phyloP scores from a whole-genome alignment of 2,113 vertebrate species.

The Atrichornis clamosus region DNA sequence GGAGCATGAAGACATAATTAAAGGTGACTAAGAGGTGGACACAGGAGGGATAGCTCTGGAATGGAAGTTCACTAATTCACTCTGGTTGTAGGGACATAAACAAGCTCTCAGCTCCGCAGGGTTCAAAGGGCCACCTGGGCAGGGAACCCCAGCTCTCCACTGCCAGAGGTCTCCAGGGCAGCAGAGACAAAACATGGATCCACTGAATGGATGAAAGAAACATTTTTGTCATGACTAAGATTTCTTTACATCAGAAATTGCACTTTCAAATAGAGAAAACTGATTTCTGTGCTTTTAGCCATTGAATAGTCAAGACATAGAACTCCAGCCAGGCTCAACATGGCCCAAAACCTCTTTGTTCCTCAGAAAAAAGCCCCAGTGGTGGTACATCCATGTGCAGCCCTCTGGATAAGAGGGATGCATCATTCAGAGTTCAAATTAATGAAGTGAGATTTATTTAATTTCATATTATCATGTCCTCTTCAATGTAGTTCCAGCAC shows the following conservation, averaged over 20 bases:
- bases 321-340: neutral
- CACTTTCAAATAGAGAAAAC: neutral
- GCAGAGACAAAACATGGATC: neutral
- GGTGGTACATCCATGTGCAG: neutral
- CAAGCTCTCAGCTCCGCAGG: neutral
- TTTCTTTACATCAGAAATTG: neutral
- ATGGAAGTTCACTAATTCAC: neutral
- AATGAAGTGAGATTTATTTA: neutral
- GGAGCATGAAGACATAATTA: slow-evolving; percentile 37
- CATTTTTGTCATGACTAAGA: neutral
- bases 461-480: neutral
- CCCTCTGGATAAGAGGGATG: neutral
- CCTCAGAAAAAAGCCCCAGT: neutral
- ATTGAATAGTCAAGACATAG: neutral
- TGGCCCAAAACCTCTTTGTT: neutral
- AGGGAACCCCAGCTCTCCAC: neutral
- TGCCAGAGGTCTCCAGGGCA: neutral
- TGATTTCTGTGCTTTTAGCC: neutral
- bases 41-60: slow-evolving; percentile 9
- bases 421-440: neutral
- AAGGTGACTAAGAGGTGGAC: slow-evolving; percentile 21
- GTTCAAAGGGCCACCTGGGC: neutral
- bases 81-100: neutral
- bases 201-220: neutral
- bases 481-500: neutral